A percentile compares a stretch with the other conserved stretches of the same genome.
These are phyloP conservation scores for Cylas formicarius DNA, from an alignment of 1,140 invertebrate genomes.

Conservation along the genomic window DNA sequence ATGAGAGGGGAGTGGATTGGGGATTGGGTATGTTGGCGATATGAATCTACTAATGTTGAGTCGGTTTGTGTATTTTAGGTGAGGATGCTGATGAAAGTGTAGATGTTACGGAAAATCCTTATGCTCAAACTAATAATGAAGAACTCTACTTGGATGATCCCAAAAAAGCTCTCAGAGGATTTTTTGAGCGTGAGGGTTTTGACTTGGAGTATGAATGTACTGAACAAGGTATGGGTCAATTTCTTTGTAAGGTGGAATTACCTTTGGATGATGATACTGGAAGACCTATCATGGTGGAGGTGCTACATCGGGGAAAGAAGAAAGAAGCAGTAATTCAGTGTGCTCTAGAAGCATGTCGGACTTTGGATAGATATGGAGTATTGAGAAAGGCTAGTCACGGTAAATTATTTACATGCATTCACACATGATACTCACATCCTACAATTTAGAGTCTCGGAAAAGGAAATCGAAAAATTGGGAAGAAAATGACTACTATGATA, in stretches of 20 bases:
- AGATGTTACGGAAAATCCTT: slow-evolving; percentile 76
- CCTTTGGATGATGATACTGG: slow-evolving; percentile 76
- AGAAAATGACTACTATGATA: slow-evolving; percentile 90
- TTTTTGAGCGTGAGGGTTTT: slow-evolving; percentile 91
- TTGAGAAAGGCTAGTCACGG: slow-evolving; percentile 71
- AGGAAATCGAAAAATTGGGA: slow-evolving; percentile 71
- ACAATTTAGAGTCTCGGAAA: slow-evolving; percentile 52
- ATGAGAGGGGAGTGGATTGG: slow-evolving; percentile 78
- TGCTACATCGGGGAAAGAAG: slow-evolving; percentile 83
- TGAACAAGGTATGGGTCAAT: slow-evolving; percentile 74
- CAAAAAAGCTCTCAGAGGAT: slow-evolving; percentile 88
- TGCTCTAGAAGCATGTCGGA: slow-evolving; percentile 88
- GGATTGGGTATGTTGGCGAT: slow-evolving; percentile 64
- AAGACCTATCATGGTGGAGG: slow-evolving; percentile 70
- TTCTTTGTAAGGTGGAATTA: slow-evolving; percentile 57
- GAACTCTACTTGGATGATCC: slow-evolving; percentile 89
- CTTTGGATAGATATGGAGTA: slow-evolving; percentile 77
- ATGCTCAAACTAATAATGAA: slow-evolving; percentile 71
- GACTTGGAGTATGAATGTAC: slow-evolving; percentile 77
- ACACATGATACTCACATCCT: not conserved
- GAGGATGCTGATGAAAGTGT: slow-evolving; percentile 85
- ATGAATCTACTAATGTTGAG: not conserved
- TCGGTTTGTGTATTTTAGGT: slow-evolving; percentile 39
- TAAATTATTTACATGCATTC: slow-evolving; percentile 32
- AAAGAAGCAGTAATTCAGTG: slow-evolving; percentile 91